Conservation (phyloP, 2,888 invertebrate species). For the Saturnia pavonia region DNA sequence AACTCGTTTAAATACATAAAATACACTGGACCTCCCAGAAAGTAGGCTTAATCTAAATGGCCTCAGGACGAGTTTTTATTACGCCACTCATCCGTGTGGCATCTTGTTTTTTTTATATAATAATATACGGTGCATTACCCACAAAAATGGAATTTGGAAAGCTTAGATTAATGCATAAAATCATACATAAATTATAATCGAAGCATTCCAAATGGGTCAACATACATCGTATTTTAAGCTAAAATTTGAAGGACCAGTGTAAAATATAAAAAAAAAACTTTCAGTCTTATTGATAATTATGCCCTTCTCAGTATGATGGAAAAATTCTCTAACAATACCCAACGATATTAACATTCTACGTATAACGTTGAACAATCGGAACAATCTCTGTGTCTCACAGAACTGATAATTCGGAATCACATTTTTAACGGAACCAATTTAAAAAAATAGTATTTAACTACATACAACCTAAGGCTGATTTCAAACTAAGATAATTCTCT, state of each 20-base stretch:
- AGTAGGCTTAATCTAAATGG: conserved; percentile 1
- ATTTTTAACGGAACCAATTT: too few species aligned
- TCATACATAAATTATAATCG: not conserved
- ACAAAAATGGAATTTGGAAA: not conserved
- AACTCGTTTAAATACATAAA: not conserved
- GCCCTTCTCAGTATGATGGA: too few species aligned
- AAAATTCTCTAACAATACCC: too few species aligned
- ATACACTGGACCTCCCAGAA: not conserved
- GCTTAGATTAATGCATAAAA: not conserved
- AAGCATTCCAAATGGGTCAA: not conserved
- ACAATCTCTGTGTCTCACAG: too few species aligned
- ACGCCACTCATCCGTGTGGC: conserved; percentile 6
- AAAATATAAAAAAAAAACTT: too few species aligned
- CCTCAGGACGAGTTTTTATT: conserved; percentile 1
- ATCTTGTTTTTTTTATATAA: conserved; percentile 2
- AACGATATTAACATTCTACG: too few species aligned
- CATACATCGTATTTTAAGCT: conserved; percentile 3
- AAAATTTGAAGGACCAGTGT: not conserved
- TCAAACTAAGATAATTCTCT: too few species aligned
- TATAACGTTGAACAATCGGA: too few species aligned
- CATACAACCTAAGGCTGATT: too few species aligned
- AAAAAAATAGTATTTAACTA: too few species aligned
- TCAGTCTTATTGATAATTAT: too few species aligned
- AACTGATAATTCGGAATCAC: too few species aligned
- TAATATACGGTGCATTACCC: not conserved